Base-by-base conservation (phyloP, 2,888 invertebrate genomes). In the Ferdinandea cuprea region DNA sequence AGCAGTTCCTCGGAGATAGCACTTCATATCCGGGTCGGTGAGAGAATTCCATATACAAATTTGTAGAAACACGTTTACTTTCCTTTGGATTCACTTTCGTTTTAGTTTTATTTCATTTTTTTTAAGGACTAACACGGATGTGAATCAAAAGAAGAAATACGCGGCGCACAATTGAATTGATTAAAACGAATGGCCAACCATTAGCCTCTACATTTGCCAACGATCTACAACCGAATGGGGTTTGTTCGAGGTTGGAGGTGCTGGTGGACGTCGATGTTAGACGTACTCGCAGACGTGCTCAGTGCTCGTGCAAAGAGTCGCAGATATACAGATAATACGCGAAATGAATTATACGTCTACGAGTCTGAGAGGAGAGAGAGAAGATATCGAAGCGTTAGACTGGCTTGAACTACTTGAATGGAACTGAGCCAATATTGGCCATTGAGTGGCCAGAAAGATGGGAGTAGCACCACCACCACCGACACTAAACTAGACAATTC, bases 351-450 rank as follows among this genome's bases (percentile, higher is more conserved):
- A n/a, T n/a, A n/a, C n/a, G n/a, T n/a, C 44, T 44, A 21, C 15
- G 32, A 15, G 46, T 30, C 17, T n/a, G 71, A 44, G 52, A 59
- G 30, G 19, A 46, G 54, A 81, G 61, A 44, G 58, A 63, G 76
- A 71, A 65, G 35, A 59, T 42, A 68, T 48, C 66, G 63, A 65
- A 66, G 35, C 71, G 77, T 72, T 72, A 77, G 77, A 81, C 81
- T 71, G 71, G 66, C 81, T 81, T 81, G 17, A 81, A 81, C 66
- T 65, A 59, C 81, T 81, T 81, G 17, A 81, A 81, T 81, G 59
- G 66, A 81, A 81, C 81, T 72, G 71, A 81, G 71, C 81, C 77
- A 77, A 81, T 81, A 77, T 77, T 72, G 76, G 50, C 56, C 59
- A 71, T 65, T 59, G 71, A 76, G 48, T 76, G 58, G 71, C 76